Evolutionary conservation across 2,113 vertebrate species (phyloP).

Genomic region (Sminthopsis crassicaudata): DNA sequence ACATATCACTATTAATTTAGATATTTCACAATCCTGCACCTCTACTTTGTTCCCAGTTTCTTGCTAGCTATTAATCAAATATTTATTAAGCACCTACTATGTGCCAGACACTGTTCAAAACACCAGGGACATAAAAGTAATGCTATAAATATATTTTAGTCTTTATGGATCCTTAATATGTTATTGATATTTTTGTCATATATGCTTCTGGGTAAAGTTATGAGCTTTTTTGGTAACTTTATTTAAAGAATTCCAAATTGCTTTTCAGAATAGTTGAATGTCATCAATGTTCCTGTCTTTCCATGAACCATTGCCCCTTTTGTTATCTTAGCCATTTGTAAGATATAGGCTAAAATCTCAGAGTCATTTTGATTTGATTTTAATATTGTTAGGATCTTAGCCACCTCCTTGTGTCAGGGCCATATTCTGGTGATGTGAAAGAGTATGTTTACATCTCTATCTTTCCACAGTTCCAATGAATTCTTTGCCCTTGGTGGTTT

Average conservation of each 20-base stretch:
- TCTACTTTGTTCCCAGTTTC: not conserved
- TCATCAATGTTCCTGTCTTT: not conserved
- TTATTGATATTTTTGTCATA: not conserved
- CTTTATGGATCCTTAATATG: not conserved
- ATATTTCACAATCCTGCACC: not conserved
- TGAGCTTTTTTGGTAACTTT: not conserved
- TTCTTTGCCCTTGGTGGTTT: not conserved
- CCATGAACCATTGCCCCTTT: not conserved
- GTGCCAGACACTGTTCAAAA: not conserved
- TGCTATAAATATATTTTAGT: not conserved
- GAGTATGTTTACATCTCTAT: not conserved
- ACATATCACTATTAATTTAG: not conserved
- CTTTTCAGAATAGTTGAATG: not conserved
- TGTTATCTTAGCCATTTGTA: not conserved
- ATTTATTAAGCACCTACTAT: not conserved
- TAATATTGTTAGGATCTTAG: not conserved
- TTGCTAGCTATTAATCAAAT: not conserved
- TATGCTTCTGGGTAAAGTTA: not conserved
- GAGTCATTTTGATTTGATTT: not conserved
- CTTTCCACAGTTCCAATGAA: not conserved
- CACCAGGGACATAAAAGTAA: not conserved
- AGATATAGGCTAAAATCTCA: not conserved
- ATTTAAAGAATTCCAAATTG: not conserved
- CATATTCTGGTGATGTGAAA: not conserved
- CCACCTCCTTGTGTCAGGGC: not conserved